Evolutionary conservation across 2,797 vertebrate species (phyloP), one percentile per base, ranked within the genome.

Genomic region (Cercopithecus mitis): DNA sequence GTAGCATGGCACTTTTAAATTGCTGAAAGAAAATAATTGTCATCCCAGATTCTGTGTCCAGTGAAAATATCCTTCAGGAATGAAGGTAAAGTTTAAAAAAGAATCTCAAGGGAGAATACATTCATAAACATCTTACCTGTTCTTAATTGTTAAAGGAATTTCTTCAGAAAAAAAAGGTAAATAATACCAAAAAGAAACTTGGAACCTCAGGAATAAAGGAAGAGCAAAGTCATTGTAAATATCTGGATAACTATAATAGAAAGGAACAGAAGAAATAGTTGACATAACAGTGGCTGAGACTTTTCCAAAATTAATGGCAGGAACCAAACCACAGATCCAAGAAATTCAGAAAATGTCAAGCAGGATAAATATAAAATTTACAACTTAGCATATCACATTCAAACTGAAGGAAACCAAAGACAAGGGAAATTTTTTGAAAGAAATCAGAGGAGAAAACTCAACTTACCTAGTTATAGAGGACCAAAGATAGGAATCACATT

Each of bases 331-430:
- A 93, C 17, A 79, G 39, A 93, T 87, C 20, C 27, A 92, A 92
- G 58, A 77, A 72, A 2, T 81, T 86, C 73, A 86, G 41, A 92
- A 92, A 87, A 41, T n/a, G 76, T 6, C 19, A 86, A 96, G 24
- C 36, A 90, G 4, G 17, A 90, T 57, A 91, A 97, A 90, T 30
- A 64, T n/a, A 88, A 55, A 90, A 79, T 77, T 70, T 93, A 64
- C 15, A 93, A 57, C 6, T n/a, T 45, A 73, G 25, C 15, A 58
- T 43, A 79, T 12, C 20, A 73, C 80, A 83, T 75, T 75, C 43
- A 79, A 93, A 91, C 0, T 8, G 11, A 90, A 73, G 50, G 43
- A 95, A 93, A 79, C 2, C 39, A 91, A 88, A 88, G 45, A 67
- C 36, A 64, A 67, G 39, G 43, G 13, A 73, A 85, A 41, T 70